Evolutionary conservation across 2,797 vertebrate genomes (phyloP).

Genomic region (Enteromius anoplus): DNA sequence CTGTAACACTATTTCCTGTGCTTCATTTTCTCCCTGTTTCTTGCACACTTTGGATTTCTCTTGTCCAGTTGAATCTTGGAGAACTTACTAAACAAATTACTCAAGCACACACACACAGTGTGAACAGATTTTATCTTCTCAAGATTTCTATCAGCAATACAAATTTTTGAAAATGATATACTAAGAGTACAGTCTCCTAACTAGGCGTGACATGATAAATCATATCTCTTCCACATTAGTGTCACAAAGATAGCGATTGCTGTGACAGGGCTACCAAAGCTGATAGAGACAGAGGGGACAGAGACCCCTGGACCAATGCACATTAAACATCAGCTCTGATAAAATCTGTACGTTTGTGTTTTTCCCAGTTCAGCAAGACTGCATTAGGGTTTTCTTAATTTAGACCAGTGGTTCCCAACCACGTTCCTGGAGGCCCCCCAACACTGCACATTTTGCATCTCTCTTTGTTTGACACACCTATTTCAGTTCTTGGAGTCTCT

Average conservation of each 20-base stretch:
- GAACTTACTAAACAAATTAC: not conserved
- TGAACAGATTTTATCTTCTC: not conserved
- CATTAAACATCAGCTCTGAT: not conserved
- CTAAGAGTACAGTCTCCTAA: not conserved
- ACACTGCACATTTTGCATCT: no score
- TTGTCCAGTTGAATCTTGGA: not conserved
- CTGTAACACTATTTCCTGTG: conserved; percentile 15
- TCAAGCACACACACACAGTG: not conserved
- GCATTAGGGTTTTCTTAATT: not conserved
- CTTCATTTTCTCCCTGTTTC: not conserved
- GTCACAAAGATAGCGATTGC: not conserved
- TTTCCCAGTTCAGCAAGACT: not conserved
- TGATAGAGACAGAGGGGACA: not conserved
- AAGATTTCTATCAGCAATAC: not conserved
- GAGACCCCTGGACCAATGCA: not conserved
- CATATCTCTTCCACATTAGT: not conserved
- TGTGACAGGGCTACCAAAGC: not conserved
- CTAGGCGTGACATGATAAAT: not conserved
- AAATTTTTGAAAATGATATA: not conserved
- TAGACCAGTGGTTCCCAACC: no score
- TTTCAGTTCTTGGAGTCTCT: no score
- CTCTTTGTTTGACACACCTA: no score
- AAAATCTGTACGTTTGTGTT: not conserved
- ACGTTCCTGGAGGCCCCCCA: no score
- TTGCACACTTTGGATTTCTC: not conserved